A percentile compares a stretch with the other conserved stretches of the same genome.
These are phyloP conservation scores for Synanthedon myopaeformis DNA, from an alignment of 2,888 invertebrate genomes.

Conservation along the genomic window DNA sequence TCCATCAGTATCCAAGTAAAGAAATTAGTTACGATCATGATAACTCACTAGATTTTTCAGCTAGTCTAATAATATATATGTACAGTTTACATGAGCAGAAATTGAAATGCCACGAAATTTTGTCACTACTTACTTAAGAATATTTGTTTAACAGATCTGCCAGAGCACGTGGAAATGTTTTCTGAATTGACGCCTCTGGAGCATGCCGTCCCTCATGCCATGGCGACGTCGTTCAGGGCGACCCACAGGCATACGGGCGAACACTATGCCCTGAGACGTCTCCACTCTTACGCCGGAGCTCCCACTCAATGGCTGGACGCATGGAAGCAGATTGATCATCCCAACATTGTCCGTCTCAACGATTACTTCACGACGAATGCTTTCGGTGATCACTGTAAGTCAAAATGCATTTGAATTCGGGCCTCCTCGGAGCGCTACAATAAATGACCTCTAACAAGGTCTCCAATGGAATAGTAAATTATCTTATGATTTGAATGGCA, in stretches of 20 bases:
- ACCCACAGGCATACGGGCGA: constrained; percentile 88
- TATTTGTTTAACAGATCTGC: constrained; percentile 73
- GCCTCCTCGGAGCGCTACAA: too few species aligned
- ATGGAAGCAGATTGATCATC: constrained; percentile 96
- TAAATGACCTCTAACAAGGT: too few species aligned
- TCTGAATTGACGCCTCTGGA: constrained; percentile 90
- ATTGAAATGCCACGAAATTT: neutral
- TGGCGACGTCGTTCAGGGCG: constrained; percentile 91
- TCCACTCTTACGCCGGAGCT: constrained; percentile 85
- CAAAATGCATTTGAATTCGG: neutral
- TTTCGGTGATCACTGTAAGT: constrained; percentile 95
- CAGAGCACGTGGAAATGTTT: constrained; percentile 91
- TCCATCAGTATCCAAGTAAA: constrained; percentile 39
- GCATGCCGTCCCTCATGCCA: constrained; percentile 73
- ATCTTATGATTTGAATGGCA: constrained; percentile 31
- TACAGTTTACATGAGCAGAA: too few species aligned
- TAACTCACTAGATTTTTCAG: too few species aligned
- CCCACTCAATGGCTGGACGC: constrained; percentile 91
- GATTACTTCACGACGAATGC: constrained; percentile 96
- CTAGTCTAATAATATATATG: too few species aligned
- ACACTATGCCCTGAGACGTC: constrained; percentile 86
- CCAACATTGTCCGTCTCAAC: constrained; percentile 91
- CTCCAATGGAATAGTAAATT: neutral
- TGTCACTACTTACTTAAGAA: constrained; percentile 38
- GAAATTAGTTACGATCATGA: neutral